phyloP scores from a whole-genome alignment of 64 coral and sea anemone genomes.

The Pocillopora verrucosa region DNA sequence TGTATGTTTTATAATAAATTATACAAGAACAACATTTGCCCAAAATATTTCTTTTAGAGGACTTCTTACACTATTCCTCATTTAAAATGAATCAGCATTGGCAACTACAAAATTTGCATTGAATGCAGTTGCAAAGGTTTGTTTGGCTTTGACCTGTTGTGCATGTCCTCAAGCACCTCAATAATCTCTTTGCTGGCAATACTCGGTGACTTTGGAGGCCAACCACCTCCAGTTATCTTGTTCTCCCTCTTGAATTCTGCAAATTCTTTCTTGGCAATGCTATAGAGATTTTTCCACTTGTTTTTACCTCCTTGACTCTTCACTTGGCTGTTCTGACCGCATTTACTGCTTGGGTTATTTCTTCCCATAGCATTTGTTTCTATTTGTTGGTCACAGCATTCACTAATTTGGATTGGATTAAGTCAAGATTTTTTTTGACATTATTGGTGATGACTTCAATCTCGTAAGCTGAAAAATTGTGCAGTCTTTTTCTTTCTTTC shows the following conservation, averaged over 20 bases:
- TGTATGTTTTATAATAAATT: too few relatives aligned
- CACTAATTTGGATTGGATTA: conserved; percentile 21
- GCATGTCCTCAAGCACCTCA: not conserved
- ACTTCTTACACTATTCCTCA: too few relatives aligned
- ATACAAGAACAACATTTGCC: too few relatives aligned
- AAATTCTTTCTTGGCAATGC: conserved; percentile 4
- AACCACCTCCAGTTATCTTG: conserved; percentile 15
- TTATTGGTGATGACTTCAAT: not conserved
- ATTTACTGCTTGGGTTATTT: too few relatives aligned
- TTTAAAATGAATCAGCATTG: too few relatives aligned
- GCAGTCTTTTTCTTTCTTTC: not conserved
- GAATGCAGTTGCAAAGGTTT: too few relatives aligned
- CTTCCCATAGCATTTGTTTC: not conserved
- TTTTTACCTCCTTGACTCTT: conserved; percentile 1
- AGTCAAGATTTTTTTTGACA: conserved; percentile 5
- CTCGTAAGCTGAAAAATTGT: conserved; percentile 4
- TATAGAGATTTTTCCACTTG: conserved; percentile 25
- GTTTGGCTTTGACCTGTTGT: too few relatives aligned
- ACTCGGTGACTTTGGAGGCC: not conserved
- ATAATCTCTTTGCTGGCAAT: not conserved
- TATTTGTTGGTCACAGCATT: conserved; percentile 17
- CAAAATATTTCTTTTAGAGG: too few relatives aligned
- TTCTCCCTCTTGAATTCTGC: not conserved
- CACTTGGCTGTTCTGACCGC: not conserved
- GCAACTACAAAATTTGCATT: too few relatives aligned